A percentile compares a stretch with the other conserved stretches of the same genome.
phyloP scores from a whole-genome alignment of 2,888 invertebrate genomes.

The Tenthredo distinguenda region DNA sequence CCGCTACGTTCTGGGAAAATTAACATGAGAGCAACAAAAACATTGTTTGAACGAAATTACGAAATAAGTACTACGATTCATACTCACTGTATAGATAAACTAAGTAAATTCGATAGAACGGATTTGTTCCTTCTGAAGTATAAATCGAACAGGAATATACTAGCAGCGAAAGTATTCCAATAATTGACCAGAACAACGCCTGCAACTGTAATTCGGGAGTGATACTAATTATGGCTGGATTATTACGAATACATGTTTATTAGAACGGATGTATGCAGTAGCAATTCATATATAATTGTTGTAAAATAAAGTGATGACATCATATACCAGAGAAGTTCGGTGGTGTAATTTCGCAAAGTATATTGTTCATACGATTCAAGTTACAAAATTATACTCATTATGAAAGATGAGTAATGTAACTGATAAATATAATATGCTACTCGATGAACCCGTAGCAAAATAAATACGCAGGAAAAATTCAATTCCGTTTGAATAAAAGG shows the following conservation, averaged over 20 bases:
- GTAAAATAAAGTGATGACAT: no score
- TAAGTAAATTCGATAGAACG: conserved; percentile 43
- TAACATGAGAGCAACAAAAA: not conserved
- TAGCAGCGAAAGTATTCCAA: conserved; percentile 41
- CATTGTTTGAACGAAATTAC: not conserved
- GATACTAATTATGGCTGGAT: not conserved
- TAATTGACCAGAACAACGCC: conserved; percentile 25
- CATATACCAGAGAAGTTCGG: no score
- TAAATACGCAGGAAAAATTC: no score
- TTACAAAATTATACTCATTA: no score
- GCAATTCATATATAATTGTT: no score
- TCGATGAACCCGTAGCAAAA: no score
- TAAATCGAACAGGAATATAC: conserved; percentile 47
- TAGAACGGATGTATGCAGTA: no score
- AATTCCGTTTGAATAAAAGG: no score
- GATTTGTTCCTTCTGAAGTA: not conserved
- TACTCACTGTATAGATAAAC: conserved; percentile 53
- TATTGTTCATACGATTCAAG: no score
- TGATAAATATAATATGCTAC: no score
- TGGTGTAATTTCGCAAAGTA: no score
- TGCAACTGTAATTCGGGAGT: conserved; percentile 32
- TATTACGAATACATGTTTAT: not conserved
- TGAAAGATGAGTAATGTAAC: no score
- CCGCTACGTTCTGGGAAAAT: not conserved
- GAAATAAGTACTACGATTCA: not conserved